Base-by-base conservation (phyloP, 2,113 vertebrate species). In the Takifugu flavidus region DNA sequence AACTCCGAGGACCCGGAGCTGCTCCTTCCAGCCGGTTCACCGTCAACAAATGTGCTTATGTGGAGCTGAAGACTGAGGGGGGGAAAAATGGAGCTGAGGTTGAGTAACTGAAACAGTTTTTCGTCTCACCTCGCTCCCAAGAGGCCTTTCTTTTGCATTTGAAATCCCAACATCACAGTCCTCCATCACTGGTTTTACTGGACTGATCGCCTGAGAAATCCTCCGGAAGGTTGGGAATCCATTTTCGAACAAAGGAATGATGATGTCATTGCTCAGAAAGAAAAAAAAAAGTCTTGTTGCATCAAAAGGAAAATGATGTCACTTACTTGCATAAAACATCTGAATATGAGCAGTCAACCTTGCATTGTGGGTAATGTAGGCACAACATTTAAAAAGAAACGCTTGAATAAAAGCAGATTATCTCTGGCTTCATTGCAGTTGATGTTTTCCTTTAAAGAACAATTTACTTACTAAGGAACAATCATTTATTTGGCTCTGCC, bases 191-290 rank as follows among this genome's bases (percentile, higher is more conserved):
- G 83, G 84, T 85, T 86, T 78, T 61, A 76, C 65, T 84, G 83
- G 87, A 87, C 82, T 88, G 77, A 82, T 82, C 82, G 82, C 83
- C 87, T 65, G 14, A 65, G 83, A 86, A 91, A 91, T 91, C 88
- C 88, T 90, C 89, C 89, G 84, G 74, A 89, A 85, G 76, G 87
- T 75, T 78, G 86, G 75, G 77, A 91, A 91, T 91, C 90, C 91
- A 89, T 82, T 87, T 85, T 84, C 57, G 86, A 87, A 89, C 72
- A 81, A 84, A 77, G 31, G 29, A 70, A 28, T 29, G 14, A 6
- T 64, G 47, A 29, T 47, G 45, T 0, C 47, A 25, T 74, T 74
- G 42, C 12, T 7, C 34, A 39, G 34, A 39, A 39, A 39, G 20
- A 39, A 39, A 39, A 39, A 39, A 20, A 39, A 39, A 39, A 39